Percentiles rank a stretch among this genome's conserved stretches.
Evolutionary conservation across 2,797 vertebrate genomes (phyloP).

Genomic region (Heteromormyrus szaboi): DNA sequence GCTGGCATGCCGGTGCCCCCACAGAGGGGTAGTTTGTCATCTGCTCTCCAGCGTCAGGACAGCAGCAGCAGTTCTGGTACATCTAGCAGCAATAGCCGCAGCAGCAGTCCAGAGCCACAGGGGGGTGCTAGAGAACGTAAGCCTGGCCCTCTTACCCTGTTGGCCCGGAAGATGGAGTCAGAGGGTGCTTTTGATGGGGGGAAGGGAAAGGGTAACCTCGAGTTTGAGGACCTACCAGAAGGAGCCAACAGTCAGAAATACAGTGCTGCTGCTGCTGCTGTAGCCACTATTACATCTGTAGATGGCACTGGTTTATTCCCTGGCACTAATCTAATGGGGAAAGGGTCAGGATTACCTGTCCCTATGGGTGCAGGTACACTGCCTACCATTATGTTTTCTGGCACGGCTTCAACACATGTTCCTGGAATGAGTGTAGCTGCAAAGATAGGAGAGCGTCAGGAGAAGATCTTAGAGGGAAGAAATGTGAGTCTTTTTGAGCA

Average conservation of each 20-base stretch:
- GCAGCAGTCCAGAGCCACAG: conserved; percentile 74
- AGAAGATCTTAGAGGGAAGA: conserved; percentile 43
- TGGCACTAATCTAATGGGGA: conserved; percentile 43
- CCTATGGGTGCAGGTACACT: not conserved
- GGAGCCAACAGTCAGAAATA: not conserved
- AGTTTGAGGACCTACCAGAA: conserved; percentile 36
- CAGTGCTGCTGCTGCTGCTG: conserved; percentile 31
- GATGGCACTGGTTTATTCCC: conserved; percentile 25
- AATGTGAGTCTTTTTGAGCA: conserved; percentile 21
- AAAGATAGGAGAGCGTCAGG: conserved; percentile 28
- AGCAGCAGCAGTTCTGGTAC: conserved; percentile 65
- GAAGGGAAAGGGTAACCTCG: conserved; percentile 50
- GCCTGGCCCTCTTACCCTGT: conserved; percentile 60
- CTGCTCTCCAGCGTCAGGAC: conserved; percentile 45
- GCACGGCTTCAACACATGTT: conserved; percentile 40
- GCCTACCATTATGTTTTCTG: conserved; percentile 15
- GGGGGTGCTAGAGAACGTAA: conserved; percentile 64
- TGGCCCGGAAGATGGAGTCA: conserved; percentile 65
- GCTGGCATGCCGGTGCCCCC: not conserved
- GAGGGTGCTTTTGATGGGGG: conserved; percentile 63
- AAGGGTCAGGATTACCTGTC: not conserved
- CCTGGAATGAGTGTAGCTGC: conserved; percentile 52
- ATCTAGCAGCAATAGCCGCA: conserved; percentile 68
- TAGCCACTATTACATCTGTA: not conserved
- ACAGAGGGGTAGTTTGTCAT: not conserved